phyloP scores from a whole-genome alignment of 2,113 vertebrate genomes.

The Cyprinus carpio region DNA sequence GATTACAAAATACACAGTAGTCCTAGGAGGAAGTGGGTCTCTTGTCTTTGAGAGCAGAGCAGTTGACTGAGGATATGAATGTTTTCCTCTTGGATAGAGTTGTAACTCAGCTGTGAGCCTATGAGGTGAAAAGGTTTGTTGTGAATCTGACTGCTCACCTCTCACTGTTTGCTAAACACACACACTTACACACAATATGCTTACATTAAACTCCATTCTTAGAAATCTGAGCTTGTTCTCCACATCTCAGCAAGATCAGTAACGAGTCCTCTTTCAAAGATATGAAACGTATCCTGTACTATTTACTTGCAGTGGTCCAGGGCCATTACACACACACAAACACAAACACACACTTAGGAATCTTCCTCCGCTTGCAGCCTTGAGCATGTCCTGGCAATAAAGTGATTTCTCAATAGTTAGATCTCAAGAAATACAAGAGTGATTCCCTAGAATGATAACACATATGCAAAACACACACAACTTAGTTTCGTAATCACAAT shows the following conservation, averaged over 20 bases:
- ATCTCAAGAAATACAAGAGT: neutral
- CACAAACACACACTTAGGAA: neutral
- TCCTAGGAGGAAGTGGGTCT: neutral
- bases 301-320: slow-evolving; percentile 2
- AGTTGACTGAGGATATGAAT: neutral
- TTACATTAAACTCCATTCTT: neutral
- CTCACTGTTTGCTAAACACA: slow-evolving; percentile 19
- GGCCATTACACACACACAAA: neutral
- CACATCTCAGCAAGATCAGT: neutral
- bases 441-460: slow-evolving; percentile 1
- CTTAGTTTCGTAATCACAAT: neutral
- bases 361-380: neutral
- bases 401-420: slow-evolving; percentile 26
- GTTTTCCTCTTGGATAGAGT: neutral
- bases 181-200: neutral
- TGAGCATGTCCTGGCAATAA: slow-evolving; percentile 23
- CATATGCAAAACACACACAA: neutral
- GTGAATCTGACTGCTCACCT: neutral
- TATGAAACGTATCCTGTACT: neutral
- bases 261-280: neutral
- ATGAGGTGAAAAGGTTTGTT: slow-evolving; percentile 1
- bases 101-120: slow-evolving; percentile 1
- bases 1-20: neutral
- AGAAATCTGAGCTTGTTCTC: slow-evolving; percentile 30
- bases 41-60: neutral